Base-by-base conservation (phyloP, 2,797 vertebrate species). In the Rallus crepitans region DNA sequence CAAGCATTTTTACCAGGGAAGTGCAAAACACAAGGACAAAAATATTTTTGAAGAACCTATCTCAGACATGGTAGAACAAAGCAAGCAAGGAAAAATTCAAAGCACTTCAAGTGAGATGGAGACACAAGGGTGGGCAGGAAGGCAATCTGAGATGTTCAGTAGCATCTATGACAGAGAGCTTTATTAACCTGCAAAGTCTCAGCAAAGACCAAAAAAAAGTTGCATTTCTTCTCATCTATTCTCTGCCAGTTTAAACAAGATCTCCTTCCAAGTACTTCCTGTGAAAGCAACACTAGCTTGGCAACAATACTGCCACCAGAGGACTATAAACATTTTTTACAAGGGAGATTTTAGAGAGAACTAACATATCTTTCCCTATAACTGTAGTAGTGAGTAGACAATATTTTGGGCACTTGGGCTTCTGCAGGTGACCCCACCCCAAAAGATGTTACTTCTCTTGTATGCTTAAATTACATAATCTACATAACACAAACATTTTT, bases 251-350 rank as follows among this genome's bases (percentile, higher is more conserved):
- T 78, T 69, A 95, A 92, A 92, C 53, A 85, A 79, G 6, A 31
- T 73, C 40, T 77, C 87, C 60, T 91, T 95, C 75, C 89, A 95
- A 91, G 82, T 31, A 80, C 68, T 93, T 87, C 89, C 93, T 77
- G 52, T 45, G 68, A 93, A 72, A 94, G 52, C 40, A 81, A 50
- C 20, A 25, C 69, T 37, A 65, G 40, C 42, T 37, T 66, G 31
- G 82, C 71, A 87, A 84, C 27, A 85, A 39, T 68, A 82, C 17
- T 73, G 53, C 53, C 59, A 82, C 24, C n/a, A 77, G 56, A 89
- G 48, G 7, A 82, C 37, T 70, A 79, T 2, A 76, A 59, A 55
- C 5, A 7, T 65, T 84, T 84, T 78, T 87, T 48, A 1, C 66
- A 87, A 66, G 19, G 14, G 8, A 77, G 11, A 5, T 8, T 92